Base-by-base conservation (phyloP, 2,113 vertebrate species). In the Vidua chalybeata region DNA sequence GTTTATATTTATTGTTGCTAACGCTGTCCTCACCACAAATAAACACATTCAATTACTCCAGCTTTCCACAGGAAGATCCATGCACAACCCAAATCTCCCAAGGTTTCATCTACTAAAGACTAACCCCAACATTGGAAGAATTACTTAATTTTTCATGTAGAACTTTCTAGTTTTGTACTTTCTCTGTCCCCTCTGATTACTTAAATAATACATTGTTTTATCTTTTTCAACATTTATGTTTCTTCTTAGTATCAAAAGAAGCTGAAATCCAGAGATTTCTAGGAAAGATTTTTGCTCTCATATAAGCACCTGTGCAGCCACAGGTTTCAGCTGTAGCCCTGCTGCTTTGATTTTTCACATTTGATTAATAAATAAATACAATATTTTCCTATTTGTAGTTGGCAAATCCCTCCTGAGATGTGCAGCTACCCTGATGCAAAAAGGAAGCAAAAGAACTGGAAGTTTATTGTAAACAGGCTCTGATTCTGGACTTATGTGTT, bases 341-440 rank as follows among this genome's bases (percentile, higher is more conserved):
- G 77, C 63, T 85, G 71, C 37, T 94, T 96, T 91, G 86, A 64
- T 81, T 94, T 91, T 68, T 75, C 73, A 85, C 62, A 73, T 83
- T 92, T 93, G 62, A 95, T 87, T 90, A 94, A 87, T 81, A 84
- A 90, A 92, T 93, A 93, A 92, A 78, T 39, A 89, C 11, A 10
- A 30, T 84, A n/a, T 64, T 84, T 84, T 43, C 39, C 27, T 91
- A 14, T 82, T 52, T 94, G 48, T 54, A 62, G 82, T 2, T 76
- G 78, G 62, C 3, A 86, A 80, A 87, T 72, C 41, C 89, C 82
- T 83, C 79, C 85, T 89, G 80, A 83, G 89, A 94, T 59, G 22
- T 68, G 39, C 35, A 92, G 45, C 19, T 68, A 62, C 39, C 41
- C 48, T 89, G 91, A 86, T 81, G 68, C 15, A 81, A 75, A 71